These are phyloP conservation scores for Ormyrus labotus DNA, from an alignment of 2,888 invertebrate genomes.

Conservation along the genomic window DNA sequence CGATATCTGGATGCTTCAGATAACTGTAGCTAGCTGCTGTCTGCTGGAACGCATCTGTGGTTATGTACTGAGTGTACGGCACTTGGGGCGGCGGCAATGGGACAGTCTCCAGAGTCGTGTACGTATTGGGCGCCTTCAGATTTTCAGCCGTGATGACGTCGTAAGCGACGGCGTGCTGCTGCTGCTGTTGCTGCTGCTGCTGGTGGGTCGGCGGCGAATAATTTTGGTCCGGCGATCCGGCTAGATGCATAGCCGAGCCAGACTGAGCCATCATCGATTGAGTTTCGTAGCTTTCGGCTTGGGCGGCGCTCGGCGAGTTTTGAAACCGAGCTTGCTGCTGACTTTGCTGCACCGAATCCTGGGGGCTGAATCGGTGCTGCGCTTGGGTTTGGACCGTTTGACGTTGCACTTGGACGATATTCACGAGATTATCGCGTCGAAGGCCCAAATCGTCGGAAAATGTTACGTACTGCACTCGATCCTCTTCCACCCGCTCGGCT, in stretches of 20 bases:
- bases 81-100: conserved; percentile 76
- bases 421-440: conserved; percentile 64
- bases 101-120: conserved; percentile 82
- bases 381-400: conserved; percentile 56
- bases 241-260: conserved; percentile 63
- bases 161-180: conserved; percentile 66
- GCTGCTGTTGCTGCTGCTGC: conserved; percentile 71
- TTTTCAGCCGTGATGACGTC: conserved; percentile 66
- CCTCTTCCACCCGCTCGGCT: conserved; percentile 67
- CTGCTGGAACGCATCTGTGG: conserved; percentile 68
- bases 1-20: conserved; percentile 68
- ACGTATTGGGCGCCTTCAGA: conserved; percentile 75
- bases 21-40: conserved; percentile 66
- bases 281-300: conserved; percentile 64
- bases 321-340: conserved; percentile 59
- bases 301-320: conserved; percentile 61
- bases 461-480: conserved; percentile 63
- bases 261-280: conserved; percentile 75
- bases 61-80: conserved; percentile 70
- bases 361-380: conserved; percentile 69
- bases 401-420: conserved; percentile 63
- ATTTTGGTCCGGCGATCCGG: conserved; percentile 73
- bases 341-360: conserved; percentile 59
- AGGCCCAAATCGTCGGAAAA: conserved; percentile 67
- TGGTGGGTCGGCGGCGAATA: conserved; percentile 75